A percentile compares a stretch with the other conserved stretches of the same genome.
Conservation (phyloP, 2,113 vertebrate species). For the Nothobranchius kuhntae region DNA sequence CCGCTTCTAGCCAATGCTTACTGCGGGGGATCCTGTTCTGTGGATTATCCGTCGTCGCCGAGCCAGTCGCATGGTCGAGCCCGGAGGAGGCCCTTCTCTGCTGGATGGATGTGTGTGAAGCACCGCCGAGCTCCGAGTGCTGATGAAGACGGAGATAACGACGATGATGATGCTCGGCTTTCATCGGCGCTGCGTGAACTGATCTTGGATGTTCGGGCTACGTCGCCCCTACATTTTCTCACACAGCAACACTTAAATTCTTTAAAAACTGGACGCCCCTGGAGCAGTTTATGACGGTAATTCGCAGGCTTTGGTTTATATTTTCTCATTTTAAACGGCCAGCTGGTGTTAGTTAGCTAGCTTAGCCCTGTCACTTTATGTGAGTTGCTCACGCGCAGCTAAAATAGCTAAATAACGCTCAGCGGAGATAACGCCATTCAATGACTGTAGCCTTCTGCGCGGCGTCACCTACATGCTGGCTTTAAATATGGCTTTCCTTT, state of each 20-base stretch:
- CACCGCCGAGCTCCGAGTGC: slow-evolving; percentile 51
- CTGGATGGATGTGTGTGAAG: slow-evolving; percentile 72
- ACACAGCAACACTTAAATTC: slow-evolving; percentile 57
- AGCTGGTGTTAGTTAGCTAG: slow-evolving; percentile 62
- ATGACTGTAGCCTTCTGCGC: slow-evolving; percentile 34
- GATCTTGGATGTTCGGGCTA: slow-evolving; percentile 72
- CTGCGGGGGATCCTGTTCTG: slow-evolving; percentile 66
- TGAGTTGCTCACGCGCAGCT: slow-evolving; percentile 45
- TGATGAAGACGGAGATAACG: slow-evolving; percentile 59
- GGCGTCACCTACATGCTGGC: slow-evolving; percentile 8
- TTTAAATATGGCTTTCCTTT: slow-evolving; percentile 37
- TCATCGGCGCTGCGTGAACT: slow-evolving; percentile 72
- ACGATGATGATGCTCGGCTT: slow-evolving; percentile 59
- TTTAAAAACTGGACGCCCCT: slow-evolving; percentile 81
- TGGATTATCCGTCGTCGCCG: slow-evolving; percentile 74
- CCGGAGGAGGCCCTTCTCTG: slow-evolving; percentile 75
- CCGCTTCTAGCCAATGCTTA: slow-evolving; percentile 69
- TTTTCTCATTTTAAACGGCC: slow-evolving; percentile 3
- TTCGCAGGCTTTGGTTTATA: slow-evolving; percentile 5
- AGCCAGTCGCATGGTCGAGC: slow-evolving; percentile 67
- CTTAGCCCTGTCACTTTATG: slow-evolving; percentile 70
- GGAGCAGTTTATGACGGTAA: slow-evolving; percentile 85
- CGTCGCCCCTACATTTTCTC: slow-evolving; percentile 62
- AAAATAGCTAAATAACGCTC: neutral
- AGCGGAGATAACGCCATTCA: slow-evolving; percentile 26